Conservation (phyloP, 2,888 invertebrate species). For the Esperia sulphurella region DNA sequence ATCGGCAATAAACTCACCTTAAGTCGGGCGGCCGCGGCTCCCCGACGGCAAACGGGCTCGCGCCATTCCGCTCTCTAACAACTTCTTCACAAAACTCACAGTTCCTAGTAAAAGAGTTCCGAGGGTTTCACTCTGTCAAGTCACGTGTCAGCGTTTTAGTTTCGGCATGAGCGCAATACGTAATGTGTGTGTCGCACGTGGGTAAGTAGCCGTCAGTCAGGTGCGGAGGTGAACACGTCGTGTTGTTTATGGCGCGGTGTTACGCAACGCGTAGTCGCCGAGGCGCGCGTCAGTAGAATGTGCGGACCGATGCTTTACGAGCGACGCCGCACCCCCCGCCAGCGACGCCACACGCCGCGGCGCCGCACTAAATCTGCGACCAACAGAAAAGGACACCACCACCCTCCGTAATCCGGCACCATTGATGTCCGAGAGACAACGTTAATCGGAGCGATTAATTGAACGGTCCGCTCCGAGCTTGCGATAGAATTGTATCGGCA, state of each 20-base stretch:
- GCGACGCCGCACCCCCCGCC: constrained; percentile 68
- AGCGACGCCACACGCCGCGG: constrained; percentile 74
- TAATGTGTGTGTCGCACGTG: constrained; percentile 70
- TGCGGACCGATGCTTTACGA: constrained; percentile 78
- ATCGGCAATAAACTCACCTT: constrained; percentile 78
- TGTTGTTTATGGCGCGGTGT: constrained; percentile 75
- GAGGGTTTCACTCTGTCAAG: constrained; percentile 65
- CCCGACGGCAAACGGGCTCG: constrained; percentile 68
- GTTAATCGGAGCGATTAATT: constrained; percentile 75
- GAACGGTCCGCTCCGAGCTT: constrained; percentile 58
- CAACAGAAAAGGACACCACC: constrained; percentile 72
- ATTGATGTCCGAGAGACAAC: constrained; percentile 69
- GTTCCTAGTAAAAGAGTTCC: constrained; percentile 56
- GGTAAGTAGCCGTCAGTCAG: constrained; percentile 44
- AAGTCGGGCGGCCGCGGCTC: constrained; percentile 66
- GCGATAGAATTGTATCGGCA: constrained; percentile 69
- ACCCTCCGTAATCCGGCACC: constrained; percentile 71
- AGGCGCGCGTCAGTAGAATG: constrained; percentile 78
- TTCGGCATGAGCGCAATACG: constrained; percentile 72
- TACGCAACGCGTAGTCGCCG: constrained; percentile 79
- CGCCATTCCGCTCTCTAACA: constrained; percentile 66
- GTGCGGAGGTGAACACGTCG: constrained; percentile 63
- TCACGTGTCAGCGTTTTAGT: constrained; percentile 75
- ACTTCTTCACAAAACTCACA: constrained; percentile 74
- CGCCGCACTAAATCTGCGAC: constrained; percentile 78